These are phyloP conservation scores for Pristionchus fissidentatus DNA, from an alignment of 2,888 invertebrate genomes.

Conservation along the genomic window DNA sequence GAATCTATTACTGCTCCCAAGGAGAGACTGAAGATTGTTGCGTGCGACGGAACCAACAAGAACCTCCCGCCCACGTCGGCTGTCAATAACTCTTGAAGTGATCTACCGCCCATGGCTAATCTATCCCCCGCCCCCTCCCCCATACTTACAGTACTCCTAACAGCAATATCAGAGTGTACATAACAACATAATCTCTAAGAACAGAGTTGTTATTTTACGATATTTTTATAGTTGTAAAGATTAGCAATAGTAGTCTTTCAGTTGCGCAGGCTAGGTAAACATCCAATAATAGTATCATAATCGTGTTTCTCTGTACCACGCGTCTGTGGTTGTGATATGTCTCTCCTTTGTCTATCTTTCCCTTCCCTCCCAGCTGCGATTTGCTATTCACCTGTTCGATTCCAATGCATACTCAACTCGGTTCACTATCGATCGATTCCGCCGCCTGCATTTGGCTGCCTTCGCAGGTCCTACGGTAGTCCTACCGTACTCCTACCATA, in stretches of 20 bases:
- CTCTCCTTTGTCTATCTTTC: background rate
- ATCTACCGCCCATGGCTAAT: constrained; percentile 78
- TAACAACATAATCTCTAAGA: constrained; percentile 10
- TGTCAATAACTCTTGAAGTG: background rate
- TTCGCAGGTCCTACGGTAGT: no score
- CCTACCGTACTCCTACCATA: constrained; percentile 30
- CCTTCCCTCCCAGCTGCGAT: background rate
- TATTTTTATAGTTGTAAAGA: background rate
- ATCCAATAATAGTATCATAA: no score
- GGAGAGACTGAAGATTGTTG: constrained; percentile 96
- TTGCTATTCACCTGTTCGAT: constrained; percentile 15
- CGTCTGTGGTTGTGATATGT: constrained; percentile 3
- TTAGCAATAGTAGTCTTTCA: background rate
- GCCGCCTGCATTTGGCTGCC: background rate
- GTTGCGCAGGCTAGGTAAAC: no score
- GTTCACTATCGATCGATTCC: background rate
- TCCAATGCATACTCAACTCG: constrained; percentile 14
- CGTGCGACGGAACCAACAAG: constrained; percentile 86
- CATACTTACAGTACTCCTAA: background rate
- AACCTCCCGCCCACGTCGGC: constrained; percentile 78
- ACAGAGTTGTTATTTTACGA: background rate
- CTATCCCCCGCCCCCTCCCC: background rate
- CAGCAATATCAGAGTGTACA: constrained; percentile 2
- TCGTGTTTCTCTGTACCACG: constrained; percentile 13
- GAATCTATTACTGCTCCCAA: constrained; percentile 26